These are phyloP conservation scores for Gasterosteus aculeatus DNA, from an alignment of 2,113 vertebrate species.

Conservation along the genomic window DNA sequence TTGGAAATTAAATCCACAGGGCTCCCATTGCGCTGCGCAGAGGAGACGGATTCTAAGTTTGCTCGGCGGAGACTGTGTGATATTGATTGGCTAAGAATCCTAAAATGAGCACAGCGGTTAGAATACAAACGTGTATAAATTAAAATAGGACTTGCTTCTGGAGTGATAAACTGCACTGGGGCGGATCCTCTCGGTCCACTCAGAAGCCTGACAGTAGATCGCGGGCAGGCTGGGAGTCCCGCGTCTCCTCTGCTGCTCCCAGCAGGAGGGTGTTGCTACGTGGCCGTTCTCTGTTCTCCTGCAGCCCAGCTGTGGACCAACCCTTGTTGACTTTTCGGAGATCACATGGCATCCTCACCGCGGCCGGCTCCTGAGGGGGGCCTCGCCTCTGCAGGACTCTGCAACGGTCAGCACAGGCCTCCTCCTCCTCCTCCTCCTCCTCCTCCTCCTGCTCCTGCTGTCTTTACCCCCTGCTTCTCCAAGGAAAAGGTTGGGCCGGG, in stretches of 20 bases:
- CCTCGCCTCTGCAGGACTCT: slow-evolving; percentile 56
- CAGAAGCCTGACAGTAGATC: slow-evolving; percentile 37
- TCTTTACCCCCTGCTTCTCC: slow-evolving; percentile 19
- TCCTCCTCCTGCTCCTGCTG: slow-evolving; percentile 21
- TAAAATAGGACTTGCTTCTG: slow-evolving; percentile 23
- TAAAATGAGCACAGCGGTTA: background rate
- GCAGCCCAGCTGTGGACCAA: slow-evolving; percentile 77
- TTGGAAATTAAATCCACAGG: slow-evolving; percentile 67
- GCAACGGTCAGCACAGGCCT: slow-evolving; percentile 69
- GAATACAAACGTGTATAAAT: slow-evolving; percentile 4
- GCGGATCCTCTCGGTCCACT: slow-evolving; percentile 27
- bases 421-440: slow-evolving; percentile 29
- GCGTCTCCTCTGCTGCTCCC: slow-evolving; percentile 60
- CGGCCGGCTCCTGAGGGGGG: slow-evolving; percentile 49
- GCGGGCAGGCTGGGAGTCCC: slow-evolving; percentile 37
- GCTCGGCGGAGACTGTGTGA: slow-evolving; percentile 11
- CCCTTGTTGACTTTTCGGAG: slow-evolving; percentile 82
- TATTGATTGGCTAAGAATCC: slow-evolving; percentile 13
- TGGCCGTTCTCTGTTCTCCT: slow-evolving; percentile 70
- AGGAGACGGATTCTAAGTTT: no score
- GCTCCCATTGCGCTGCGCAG: slow-evolving; percentile 36
- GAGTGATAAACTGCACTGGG: slow-evolving; percentile 9
- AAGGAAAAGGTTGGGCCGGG: background rate
- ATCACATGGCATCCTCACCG: slow-evolving; percentile 80
- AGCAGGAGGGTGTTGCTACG: slow-evolving; percentile 80